Evolutionary conservation across 1,140 invertebrate species (phyloP).

Genomic region (Araneus ventricosus): DNA sequence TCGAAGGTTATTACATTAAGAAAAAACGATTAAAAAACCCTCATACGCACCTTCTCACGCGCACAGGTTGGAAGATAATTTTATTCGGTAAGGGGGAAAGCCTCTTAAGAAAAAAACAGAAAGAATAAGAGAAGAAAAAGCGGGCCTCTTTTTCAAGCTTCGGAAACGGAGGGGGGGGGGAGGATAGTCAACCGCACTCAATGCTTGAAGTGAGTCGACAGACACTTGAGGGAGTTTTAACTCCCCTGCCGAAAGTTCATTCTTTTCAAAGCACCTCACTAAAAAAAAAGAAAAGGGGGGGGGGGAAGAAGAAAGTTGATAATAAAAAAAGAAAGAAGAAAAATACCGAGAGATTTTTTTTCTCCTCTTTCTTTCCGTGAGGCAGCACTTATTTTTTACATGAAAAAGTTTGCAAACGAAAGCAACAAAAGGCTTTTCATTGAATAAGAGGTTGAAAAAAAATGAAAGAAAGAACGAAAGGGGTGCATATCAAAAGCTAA

Average conservation of each 20-base stretch:
- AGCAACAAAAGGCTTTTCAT: neutral
- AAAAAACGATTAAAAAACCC: neutral
- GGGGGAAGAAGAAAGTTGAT: neutral
- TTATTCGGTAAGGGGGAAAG: neutral
- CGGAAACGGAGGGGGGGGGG: neutral
- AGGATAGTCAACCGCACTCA: neutral
- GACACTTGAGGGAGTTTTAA: neutral
- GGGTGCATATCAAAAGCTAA: neutral
- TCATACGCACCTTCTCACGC: neutral
- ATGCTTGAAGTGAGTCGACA: neutral
- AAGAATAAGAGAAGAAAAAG: neutral
- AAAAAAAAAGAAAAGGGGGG: neutral
- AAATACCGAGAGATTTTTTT: neutral
- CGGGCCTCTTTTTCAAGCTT: neutral
- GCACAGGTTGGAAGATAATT: slow-evolving; percentile 10
- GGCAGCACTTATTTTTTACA: neutral
- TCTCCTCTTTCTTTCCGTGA: neutral
- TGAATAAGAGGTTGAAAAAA: neutral
- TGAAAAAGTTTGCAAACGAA: neutral
- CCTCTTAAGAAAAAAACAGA: neutral
- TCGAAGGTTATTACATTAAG: neutral
- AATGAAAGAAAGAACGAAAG: neutral
- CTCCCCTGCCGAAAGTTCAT: neutral
- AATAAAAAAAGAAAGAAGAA: neutral
- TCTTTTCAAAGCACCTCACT: neutral